These are phyloP conservation scores for Drosophila borborema DNA, from an alignment of 2,888 invertebrate species.

Conservation along the genomic window DNA sequence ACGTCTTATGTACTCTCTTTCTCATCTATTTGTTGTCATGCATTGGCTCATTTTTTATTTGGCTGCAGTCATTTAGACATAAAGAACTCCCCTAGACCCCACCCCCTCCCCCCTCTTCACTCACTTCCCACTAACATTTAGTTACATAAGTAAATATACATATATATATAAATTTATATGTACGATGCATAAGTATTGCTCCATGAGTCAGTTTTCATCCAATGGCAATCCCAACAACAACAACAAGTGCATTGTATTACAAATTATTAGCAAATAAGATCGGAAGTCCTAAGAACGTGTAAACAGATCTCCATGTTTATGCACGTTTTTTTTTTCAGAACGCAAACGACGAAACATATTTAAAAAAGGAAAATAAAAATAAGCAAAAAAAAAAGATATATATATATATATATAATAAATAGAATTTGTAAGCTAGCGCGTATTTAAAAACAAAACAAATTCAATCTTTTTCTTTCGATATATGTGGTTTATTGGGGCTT, in stretches of 20 bases:
- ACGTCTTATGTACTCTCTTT: neutral
- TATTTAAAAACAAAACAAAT: slow-evolving; percentile 2
- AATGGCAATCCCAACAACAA: neutral
- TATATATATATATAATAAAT: slow-evolving; percentile 11
- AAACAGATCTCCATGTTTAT: slow-evolving; percentile 2
- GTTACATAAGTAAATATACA: slow-evolving; percentile 2
- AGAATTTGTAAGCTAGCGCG: slow-evolving; percentile 30
- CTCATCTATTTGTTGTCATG: neutral
- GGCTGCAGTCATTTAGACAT: neutral
- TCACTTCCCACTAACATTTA: slow-evolving; percentile 1
- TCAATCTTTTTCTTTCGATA: slow-evolving; percentile 2
- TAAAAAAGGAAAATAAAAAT: neutral
- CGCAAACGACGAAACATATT: neutral
- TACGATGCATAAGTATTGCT: neutral
- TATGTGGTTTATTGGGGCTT: neutral
- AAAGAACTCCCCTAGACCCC: neutral
- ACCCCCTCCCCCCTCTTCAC: neutral
- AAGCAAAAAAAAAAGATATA: neutral
- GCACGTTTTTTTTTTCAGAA: neutral
- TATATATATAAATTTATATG: neutral
- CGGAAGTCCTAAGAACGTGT: slow-evolving; percentile 20
- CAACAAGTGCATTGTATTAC: slow-evolving; percentile 32
- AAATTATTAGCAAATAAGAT: slow-evolving; percentile 27
- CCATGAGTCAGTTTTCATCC: neutral
- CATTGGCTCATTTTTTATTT: slow-evolving; percentile 38